phyloP scores from a whole-genome alignment of 2,888 invertebrate species.

The Polymixis lichenea region DNA sequence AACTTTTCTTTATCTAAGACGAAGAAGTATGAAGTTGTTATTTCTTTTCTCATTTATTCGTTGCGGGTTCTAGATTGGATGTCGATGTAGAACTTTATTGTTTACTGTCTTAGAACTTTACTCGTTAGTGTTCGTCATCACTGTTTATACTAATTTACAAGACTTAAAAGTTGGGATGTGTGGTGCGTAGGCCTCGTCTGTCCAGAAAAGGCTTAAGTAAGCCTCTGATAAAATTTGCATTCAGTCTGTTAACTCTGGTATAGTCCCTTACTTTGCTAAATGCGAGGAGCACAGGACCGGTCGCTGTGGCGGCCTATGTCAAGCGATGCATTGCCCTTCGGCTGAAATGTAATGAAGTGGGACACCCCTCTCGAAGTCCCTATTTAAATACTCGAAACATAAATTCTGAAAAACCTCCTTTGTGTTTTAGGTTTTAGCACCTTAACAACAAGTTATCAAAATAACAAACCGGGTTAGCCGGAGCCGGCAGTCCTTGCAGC shows the following conservation, averaged over 20 bases:
- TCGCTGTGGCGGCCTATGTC: not conserved
- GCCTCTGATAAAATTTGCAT: not conserved
- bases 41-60: not conserved
- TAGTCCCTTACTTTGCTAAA: not conserved
- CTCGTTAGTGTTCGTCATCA: not conserved
- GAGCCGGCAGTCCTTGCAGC: constrained; percentile 59
- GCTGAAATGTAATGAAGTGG: not conserved
- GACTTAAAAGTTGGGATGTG: not conserved
- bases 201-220: not conserved
- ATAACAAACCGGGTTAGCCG: constrained; percentile 68
- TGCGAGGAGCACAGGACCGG: not conserved
- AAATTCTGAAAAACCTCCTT: not conserved
- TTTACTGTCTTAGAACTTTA: not conserved
- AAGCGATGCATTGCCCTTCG: not conserved
- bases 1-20: not conserved
- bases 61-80: not conserved
- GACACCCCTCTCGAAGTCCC: too few relatives aligned
- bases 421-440: not conserved
- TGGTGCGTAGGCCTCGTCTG: not conserved
- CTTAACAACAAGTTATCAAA: not conserved
- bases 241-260: not conserved
- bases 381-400: not conserved
- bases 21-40: not conserved
- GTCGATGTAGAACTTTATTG: too few relatives aligned
- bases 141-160: too few relatives aligned